Percentiles rank a stretch among this genome's conserved stretches.
Evolutionary conservation across 1,140 invertebrate genomes (phyloP).

Genomic region (Drosophila triauraria): DNA sequence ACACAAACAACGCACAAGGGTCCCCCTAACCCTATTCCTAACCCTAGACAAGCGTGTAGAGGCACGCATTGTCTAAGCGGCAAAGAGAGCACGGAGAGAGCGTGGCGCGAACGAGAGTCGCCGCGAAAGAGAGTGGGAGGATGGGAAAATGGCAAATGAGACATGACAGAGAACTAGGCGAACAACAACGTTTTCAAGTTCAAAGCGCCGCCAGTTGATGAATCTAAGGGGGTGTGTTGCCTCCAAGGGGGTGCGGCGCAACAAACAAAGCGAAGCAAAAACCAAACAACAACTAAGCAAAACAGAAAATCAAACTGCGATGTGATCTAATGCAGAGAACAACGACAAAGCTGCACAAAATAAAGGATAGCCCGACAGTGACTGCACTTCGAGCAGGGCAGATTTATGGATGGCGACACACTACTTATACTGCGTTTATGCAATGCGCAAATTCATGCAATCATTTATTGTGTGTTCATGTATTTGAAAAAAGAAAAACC

Average conservation of each 20-base stretch:
- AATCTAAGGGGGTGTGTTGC: slow-evolving; percentile 1
- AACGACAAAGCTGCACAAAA: slow-evolving; percentile 35
- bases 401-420: slow-evolving; percentile 17
- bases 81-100: slow-evolving; percentile 31
- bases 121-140: slow-evolving; percentile 21
- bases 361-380: slow-evolving; percentile 37
- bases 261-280: slow-evolving; percentile 19
- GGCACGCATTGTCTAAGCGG: slow-evolving; percentile 70
- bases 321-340: slow-evolving; percentile 55
- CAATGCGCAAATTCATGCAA: background rate
- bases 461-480: background rate
- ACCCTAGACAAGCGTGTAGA: slow-evolving; percentile 48
- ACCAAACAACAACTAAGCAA: slow-evolving; percentile 24
- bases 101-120: background rate
- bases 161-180: slow-evolving; percentile 46
- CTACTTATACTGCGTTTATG: slow-evolving; percentile 1
- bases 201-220: slow-evolving; percentile 74
- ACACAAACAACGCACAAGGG: slow-evolving; percentile 15
- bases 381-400: slow-evolving; percentile 34
- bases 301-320: slow-evolving; percentile 35
- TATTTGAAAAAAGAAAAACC: background rate
- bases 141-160: slow-evolving; percentile 16
- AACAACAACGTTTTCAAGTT: slow-evolving; percentile 82
- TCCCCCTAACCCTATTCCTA: slow-evolving; percentile 35
- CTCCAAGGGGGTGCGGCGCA: background rate